Evolutionary conservation across 2,797 vertebrate species (phyloP).

Genomic region (Pangasius macronema): DNA sequence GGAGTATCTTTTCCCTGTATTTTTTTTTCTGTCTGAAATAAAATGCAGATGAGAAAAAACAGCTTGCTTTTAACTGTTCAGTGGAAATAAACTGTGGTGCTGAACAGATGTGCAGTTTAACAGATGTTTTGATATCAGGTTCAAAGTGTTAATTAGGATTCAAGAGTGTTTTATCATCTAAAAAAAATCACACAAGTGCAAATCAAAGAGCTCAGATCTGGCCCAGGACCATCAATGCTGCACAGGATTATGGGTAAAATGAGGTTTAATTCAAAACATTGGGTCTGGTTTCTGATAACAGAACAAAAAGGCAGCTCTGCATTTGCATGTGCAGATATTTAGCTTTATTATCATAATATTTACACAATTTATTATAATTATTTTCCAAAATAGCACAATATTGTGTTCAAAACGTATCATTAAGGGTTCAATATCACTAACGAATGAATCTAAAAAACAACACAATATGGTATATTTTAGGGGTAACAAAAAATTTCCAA

Average conservation of each 20-base stretch:
- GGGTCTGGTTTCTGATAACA: not conserved
- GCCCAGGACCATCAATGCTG: too few species aligned
- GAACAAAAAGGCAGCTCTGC: not conserved
- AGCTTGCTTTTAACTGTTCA: not conserved
- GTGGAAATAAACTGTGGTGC: not conserved
- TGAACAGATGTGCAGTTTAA: constrained; percentile 19
- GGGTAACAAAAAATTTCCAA: not conserved
- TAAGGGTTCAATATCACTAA: not conserved
- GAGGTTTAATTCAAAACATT: not conserved
- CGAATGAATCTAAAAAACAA: not conserved
- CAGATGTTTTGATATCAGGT: constrained; percentile 13
- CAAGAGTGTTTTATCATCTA: not conserved
- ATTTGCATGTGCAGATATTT: not conserved
- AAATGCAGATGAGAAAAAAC: not conserved
- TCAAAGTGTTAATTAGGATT: constrained; percentile 25
- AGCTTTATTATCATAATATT: not conserved
- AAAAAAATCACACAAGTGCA: not conserved
- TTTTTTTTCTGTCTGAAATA: not conserved
- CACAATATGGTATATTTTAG: not conserved
- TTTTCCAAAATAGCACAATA: not conserved
- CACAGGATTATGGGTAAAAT: not conserved
- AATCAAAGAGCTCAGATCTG: not conserved
- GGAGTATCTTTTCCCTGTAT: not conserved
- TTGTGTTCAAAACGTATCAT: not conserved
- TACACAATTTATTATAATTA: not conserved